A percentile compares a stretch with the other conserved stretches of the same genome.
Conservation (phyloP, 1,140 invertebrate species). For the Hyles euphorbiae region DNA sequence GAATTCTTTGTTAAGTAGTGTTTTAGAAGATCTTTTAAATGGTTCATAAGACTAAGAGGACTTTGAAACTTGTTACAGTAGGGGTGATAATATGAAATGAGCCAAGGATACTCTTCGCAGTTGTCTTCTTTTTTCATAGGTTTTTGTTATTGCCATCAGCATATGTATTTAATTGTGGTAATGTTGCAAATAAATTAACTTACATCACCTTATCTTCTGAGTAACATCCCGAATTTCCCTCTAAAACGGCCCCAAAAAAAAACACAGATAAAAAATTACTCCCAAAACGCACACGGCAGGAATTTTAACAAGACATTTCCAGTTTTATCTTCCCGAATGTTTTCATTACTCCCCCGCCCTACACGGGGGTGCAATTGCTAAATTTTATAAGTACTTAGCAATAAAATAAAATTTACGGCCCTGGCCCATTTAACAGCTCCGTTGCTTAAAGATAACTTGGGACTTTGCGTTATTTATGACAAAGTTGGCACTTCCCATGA, state of each 20-base stretch:
- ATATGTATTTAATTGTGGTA: too few relatives aligned
- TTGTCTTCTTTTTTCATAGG: too few relatives aligned
- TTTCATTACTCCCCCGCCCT: constrained; percentile 18
- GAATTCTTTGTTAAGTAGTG: too few relatives aligned
- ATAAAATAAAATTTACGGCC: constrained; percentile 44
- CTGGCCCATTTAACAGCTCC: constrained; percentile 24
- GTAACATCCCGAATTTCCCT: constrained; percentile 1
- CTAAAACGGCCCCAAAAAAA: not conserved
- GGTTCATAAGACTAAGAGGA: too few relatives aligned
- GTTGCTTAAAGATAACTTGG: constrained; percentile 33
- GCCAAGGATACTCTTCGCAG: too few relatives aligned
- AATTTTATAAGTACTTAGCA: constrained; percentile 42
- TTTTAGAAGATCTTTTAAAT: too few relatives aligned
- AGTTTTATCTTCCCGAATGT: constrained; percentile 21
- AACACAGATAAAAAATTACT: constrained; percentile 14
- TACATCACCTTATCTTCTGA: too few relatives aligned
- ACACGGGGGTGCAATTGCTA: constrained; percentile 19
- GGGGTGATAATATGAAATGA: too few relatives aligned
- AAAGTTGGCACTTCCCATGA: constrained; percentile 29
- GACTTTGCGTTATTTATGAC: constrained; percentile 39
- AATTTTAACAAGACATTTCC: constrained; percentile 22
- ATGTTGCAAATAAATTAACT: too few relatives aligned
- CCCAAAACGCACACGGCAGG: constrained; percentile 9
- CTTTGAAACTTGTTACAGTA: too few relatives aligned
- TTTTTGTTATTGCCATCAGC: too few relatives aligned